Evolutionary conservation across 53 echinoderm and acorn worm species (phyloP), one percentile per base, ranked within the genome.

Genomic region (Echinarachnius parma): DNA sequence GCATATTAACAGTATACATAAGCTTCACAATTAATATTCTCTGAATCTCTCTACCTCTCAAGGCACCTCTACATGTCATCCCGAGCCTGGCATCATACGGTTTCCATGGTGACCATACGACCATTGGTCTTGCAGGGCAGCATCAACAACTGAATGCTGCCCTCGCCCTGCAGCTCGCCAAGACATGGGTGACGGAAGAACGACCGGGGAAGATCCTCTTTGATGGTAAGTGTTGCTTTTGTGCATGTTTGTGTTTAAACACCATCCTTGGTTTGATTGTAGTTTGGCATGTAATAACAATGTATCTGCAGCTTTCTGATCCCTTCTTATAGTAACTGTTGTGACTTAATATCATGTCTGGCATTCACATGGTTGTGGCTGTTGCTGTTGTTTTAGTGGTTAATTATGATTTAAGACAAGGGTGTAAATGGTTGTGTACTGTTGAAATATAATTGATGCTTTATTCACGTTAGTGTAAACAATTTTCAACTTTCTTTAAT

Each of bases 81-180:
- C 93, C 93, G 2, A 64, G 71, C 33, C 71, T 93, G 4, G 46
- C 46, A 42, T 54, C 61, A 10, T 91, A 98, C 62, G 81, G 61
- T 57, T 98, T 91, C 63, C 64, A 71, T 11, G 91, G 82, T 27
- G 54, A 85, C 11, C 68, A 80, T 14, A 53, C 92, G 19, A 60
- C 75, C 49, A 68, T 98, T 14, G 98, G 98, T 18, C 55, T 98
- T 32, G 80, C 86, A 0, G 98, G 98, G 2, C 67, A 65, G 10
- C 98, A 98, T 64, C 98, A 98, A 33, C 59, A 69, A 26, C 55
- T 66, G 34, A 95, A 91, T 48, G 95, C 95, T 1, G 75, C 95
- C 1, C 65, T 95, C 5, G 95, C 95, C 7, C 21, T 95, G 29
- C 95, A 95, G 47, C 90, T 95, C 0, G 91, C 91, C 67, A 80